phyloP scores from a whole-genome alignment of 2,888 invertebrate species.

The Thymelicus acteon region DNA sequence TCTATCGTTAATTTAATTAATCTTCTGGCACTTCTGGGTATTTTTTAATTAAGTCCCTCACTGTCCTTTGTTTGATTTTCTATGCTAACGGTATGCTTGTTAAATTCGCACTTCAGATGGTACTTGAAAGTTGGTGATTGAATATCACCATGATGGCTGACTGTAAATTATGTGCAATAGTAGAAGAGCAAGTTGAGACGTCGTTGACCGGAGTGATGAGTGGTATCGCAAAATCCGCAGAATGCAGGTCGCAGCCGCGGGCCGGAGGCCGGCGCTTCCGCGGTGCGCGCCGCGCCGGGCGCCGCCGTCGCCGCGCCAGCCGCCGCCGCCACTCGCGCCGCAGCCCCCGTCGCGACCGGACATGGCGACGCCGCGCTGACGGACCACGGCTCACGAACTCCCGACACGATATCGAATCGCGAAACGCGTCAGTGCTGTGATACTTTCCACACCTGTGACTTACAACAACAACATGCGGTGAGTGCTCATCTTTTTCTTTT shows the following conservation, averaged over 20 bases:
- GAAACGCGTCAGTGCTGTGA: conserved; percentile 64
- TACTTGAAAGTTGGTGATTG: too few relatives aligned
- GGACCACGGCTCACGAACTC: conserved; percentile 35
- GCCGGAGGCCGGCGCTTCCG: conserved; percentile 46
- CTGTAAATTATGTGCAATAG: conserved; percentile 22
- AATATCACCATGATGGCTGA: too few relatives aligned
- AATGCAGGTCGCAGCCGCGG: conserved; percentile 47
- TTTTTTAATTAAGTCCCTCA: too few relatives aligned
- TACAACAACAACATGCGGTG: conserved; percentile 48
- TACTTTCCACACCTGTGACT: conserved; percentile 50
- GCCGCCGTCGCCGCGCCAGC: neutral
- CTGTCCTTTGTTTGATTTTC: too few relatives aligned
- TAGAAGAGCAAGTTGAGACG: conserved; percentile 40
- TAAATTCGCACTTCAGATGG: too few relatives aligned
- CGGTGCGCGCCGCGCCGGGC: conserved; percentile 39
- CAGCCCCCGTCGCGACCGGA: conserved; percentile 66
- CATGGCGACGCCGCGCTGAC: conserved; percentile 57
- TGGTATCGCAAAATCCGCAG: conserved; percentile 51
- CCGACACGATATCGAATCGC: conserved; percentile 52
- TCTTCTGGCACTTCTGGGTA: too few relatives aligned
- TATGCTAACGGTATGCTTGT: too few relatives aligned
- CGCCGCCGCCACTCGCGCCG: conserved; percentile 64
- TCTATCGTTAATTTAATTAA: too few relatives aligned
- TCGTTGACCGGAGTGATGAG: conserved; percentile 50
- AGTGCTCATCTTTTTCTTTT: conserved; percentile 39